Base-by-base conservation (phyloP, 2,888 invertebrate genomes). In the Netelia fuscicornis region DNA sequence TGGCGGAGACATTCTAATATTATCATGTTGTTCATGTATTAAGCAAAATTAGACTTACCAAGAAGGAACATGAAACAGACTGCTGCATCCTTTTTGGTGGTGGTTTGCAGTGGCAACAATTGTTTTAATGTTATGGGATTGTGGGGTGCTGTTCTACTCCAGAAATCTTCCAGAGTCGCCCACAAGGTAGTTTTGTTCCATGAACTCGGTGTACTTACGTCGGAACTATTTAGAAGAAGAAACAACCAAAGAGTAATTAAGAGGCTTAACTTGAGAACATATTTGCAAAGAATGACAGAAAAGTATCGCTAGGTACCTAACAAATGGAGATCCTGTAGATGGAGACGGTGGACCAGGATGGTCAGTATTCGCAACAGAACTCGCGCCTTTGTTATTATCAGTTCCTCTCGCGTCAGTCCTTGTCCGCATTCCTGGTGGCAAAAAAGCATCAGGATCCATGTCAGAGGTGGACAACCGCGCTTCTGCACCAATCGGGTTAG, bases 81-180 rank as follows among this genome's bases (percentile, higher is more conserved):
- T 52, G 96, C 95, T 0, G 98, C 97, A 0, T 99, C 99, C 8
- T 96, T 93, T 58, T 95, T 93, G 0, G 97, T 96, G 76, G 97
- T 95, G 96, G 99, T 98, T 13, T 97, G 96, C 83, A 99, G 95
- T 94, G 98, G 98, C 74, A 99, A 96, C 98, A 99, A 99, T 92
- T 98, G 97, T 94, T 99, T 99, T 1, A 99, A 93, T 0, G 97
- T 96, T 0, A 99, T 96, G 25, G 97, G 94, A 70, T 96, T 95
- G 74, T 5, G 6, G 37, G 37, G 37, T 6, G n/a, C 17, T n/a
- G 10, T 2, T 5, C 30, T 52, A 17, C n/a, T 10, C 83, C 83
- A 84, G 1, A 23, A 20, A 58, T 71, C 42, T 11, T 44, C 23
- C 13, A 84, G 65, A n/a, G 48, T n/a, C 25, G 56, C 71, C 42